A percentile compares a stretch with the other conserved stretches of the same genome.
Evolutionary conservation across 2,797 vertebrate species (phyloP).

Genomic region (Notoglanidium macrostoma): DNA sequence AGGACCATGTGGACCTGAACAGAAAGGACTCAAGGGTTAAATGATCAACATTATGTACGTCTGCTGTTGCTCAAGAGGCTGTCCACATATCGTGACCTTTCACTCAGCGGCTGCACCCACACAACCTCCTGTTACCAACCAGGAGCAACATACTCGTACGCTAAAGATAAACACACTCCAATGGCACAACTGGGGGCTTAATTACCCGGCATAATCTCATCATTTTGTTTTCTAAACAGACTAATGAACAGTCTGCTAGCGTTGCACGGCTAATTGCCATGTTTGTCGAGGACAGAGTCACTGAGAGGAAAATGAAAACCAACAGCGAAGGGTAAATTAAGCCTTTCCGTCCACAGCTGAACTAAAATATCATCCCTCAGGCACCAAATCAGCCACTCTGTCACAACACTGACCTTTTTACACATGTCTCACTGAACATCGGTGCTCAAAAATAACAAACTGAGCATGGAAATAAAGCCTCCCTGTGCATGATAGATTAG

Average conservation of each 20-base stretch:
- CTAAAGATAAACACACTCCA: slow-evolving; percentile 50
- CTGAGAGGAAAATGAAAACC: slow-evolving; percentile 55
- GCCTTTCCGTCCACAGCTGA: slow-evolving; percentile 36
- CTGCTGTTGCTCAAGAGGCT: slow-evolving; percentile 16
- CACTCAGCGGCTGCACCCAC: slow-evolving; percentile 13
- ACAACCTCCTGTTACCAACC: slow-evolving; percentile 36
- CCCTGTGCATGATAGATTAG: slow-evolving; percentile 20
- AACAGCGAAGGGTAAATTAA: slow-evolving; percentile 54
- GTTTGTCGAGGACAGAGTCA: slow-evolving; percentile 52
- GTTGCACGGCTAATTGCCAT: slow-evolving; percentile 54
- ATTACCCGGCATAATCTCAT: slow-evolving; percentile 55
- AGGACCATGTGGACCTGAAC: neutral
- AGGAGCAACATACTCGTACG: slow-evolving; percentile 20
- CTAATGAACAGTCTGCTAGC: slow-evolving; percentile 56
- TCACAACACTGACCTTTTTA: slow-evolving; percentile 43
- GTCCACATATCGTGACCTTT: slow-evolving; percentile 36
- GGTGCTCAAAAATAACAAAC: slow-evolving; percentile 40
- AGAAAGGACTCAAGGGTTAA: neutral
- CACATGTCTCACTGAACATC: slow-evolving; percentile 21
- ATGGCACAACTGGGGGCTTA: slow-evolving; percentile 53
- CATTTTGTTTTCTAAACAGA: slow-evolving; percentile 60
- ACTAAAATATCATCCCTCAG: slow-evolving; percentile 48
- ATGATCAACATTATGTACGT: slow-evolving; percentile 9
- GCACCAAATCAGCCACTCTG: slow-evolving; percentile 31
- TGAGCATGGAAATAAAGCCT: slow-evolving; percentile 15